A percentile compares a stretch with the other conserved stretches of the same genome.
These are phyloP conservation scores for Macrochelys suwanniensis DNA, from an alignment of 2,797 vertebrate genomes.

Conservation along the genomic window DNA sequence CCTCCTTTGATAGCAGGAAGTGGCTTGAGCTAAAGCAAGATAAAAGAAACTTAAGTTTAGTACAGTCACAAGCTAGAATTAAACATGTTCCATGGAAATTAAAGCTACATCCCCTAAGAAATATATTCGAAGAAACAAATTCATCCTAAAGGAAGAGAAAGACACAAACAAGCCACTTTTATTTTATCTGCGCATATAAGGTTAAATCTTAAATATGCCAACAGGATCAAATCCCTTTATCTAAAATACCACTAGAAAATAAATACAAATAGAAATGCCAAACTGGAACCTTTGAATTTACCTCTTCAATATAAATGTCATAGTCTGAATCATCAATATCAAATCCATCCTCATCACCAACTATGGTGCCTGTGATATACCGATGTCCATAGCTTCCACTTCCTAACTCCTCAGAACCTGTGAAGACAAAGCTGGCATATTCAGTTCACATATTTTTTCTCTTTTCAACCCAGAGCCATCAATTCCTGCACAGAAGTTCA, in stretches of 20 bases:
- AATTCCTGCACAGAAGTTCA: fast-evolving
- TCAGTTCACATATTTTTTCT: background rate
- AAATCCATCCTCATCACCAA: conserved; percentile 86
- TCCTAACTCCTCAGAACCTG: conserved; percentile 87
- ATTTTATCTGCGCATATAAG: background rate
- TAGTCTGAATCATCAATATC: conserved; percentile 91
- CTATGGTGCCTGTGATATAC: conserved; percentile 82
- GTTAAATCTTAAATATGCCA: background rate
- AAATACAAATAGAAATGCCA: background rate
- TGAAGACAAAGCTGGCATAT: conserved; percentile 41
- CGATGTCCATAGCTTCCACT: conserved; percentile 86
- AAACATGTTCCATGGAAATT: background rate
- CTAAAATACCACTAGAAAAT: background rate
- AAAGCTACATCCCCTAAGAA: background rate
- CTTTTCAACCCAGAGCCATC: background rate
- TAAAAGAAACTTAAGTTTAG: background rate
- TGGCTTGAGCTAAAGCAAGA: conserved; percentile 84
- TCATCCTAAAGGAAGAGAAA: background rate
- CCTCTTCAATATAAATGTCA: conserved; percentile 94
- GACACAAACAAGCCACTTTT: background rate
- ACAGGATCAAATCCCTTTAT: background rate
- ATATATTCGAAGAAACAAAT: background rate
- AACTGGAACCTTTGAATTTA: conserved; percentile 68
- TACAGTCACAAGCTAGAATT: background rate
- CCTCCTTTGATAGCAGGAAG: conserved; percentile 84